Conservation (phyloP, 1,140 invertebrate species). For the Daktulosphaira vitifoliae region DNA sequence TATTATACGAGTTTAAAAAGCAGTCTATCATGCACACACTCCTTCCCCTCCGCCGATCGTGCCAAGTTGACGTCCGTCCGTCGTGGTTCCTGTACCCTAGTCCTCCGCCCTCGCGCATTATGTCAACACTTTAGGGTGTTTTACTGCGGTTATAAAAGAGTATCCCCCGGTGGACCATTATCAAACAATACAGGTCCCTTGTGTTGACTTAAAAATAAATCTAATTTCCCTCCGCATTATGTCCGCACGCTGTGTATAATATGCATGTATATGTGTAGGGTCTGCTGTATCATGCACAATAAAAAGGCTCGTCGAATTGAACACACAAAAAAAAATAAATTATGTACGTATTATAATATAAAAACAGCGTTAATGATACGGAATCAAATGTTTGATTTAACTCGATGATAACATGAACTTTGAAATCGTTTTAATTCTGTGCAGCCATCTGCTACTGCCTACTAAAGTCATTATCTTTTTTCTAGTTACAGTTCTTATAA, state of each 20-base stretch:
- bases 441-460: conserved; percentile 7
- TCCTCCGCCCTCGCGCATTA: not conserved
- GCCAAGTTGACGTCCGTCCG: too few relatives aligned
- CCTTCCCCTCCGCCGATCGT: not conserved
- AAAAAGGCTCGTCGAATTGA: conserved; percentile 2
- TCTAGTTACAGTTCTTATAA: too few relatives aligned
- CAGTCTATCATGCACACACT: conserved; percentile 9
- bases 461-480: too few relatives aligned
- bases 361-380: conserved; percentile 23
- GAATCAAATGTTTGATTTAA: conserved; percentile 30
- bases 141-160: conserved; percentile 32
- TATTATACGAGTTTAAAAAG: conserved; percentile 19
- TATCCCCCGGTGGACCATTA: conserved; percentile 29
- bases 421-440: conserved; percentile 18
- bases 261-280: not conserved
- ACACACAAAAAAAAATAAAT: not conserved
- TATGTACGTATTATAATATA: conserved; percentile 5
- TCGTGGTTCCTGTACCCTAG: too few relatives aligned
- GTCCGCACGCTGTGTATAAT: not conserved
- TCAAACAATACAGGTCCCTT: conserved; percentile 32
- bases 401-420: not conserved
- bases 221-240: conserved; percentile 16
- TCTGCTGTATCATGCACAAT: not conserved
- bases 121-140: conserved; percentile 33
- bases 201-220: conserved; percentile 34